A percentile compares a stretch with the other conserved stretches of the same genome.
These are phyloP conservation scores for Cepaea nemoralis DNA, from an alignment of 1,140 invertebrate species.

Conservation along the genomic window DNA sequence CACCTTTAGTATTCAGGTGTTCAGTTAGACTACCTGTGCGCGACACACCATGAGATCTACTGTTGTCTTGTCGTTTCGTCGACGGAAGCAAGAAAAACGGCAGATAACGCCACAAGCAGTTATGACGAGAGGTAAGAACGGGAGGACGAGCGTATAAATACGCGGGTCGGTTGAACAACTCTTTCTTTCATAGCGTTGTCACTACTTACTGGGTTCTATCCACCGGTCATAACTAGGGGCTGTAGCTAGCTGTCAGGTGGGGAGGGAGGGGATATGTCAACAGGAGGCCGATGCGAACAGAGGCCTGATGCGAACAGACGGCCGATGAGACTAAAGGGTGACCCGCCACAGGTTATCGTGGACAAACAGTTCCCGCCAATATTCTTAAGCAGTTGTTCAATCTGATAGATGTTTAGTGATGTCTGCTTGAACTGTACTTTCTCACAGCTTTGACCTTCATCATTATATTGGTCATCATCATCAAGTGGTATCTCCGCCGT, in stretches of 20 bases:
- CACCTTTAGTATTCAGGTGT: neutral
- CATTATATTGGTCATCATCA: no score
- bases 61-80: neutral
- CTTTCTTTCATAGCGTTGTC: neutral
- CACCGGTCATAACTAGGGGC: neutral
- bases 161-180: neutral
- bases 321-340: no score
- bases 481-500: no score
- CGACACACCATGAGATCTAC: neutral
- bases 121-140: neutral
- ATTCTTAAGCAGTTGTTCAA: no score
- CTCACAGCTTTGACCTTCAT: no score
- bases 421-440: no score
- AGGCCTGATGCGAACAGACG: neutral
- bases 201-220: no score
- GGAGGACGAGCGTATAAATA: neutral
- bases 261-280: neutral
- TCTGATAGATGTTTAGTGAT: no score
- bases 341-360: no score
- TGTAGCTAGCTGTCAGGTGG: neutral
- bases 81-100: neutral
- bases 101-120: neutral
- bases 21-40: neutral
- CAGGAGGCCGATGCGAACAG: neutral
- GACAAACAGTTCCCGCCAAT: no score